phyloP scores from a whole-genome alignment of 2,888 invertebrate genomes.

The Subacronicta megacephala region DNA sequence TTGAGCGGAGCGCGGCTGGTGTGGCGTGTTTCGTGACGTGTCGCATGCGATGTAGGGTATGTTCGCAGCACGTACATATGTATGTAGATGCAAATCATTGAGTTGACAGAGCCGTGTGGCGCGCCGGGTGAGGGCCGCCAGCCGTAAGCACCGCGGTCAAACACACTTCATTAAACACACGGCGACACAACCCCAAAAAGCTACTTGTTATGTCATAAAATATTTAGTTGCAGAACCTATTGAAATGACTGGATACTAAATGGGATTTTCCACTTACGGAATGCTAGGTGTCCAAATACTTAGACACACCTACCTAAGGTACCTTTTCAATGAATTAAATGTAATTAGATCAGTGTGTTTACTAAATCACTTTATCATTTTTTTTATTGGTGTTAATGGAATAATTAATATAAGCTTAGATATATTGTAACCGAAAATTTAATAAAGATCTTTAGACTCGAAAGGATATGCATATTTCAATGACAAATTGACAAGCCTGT shows the following conservation, averaged over 20 bases:
- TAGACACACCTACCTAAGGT: background rate
- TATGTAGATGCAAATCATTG: conserved; percentile 70
- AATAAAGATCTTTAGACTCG: background rate
- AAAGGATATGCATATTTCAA: background rate
- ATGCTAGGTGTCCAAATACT: background rate
- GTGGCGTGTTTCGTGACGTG: conserved; percentile 53
- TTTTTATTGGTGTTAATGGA: too few species aligned
- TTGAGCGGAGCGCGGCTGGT: conserved; percentile 49
- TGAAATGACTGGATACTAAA: conserved; percentile 10
- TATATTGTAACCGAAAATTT: background rate
- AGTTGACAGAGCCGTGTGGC: conserved; percentile 34
- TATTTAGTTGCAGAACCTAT: conserved; percentile 15
- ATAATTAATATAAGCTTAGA: conserved; percentile 1
- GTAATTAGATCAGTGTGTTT: conserved; percentile 2
- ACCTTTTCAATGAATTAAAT: conserved; percentile 1
- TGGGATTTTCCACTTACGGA: background rate
- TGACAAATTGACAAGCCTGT: too few species aligned
- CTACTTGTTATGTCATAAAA: conserved; percentile 32
- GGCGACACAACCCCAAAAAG: conserved; percentile 24
- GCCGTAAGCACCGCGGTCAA: conserved; percentile 27
- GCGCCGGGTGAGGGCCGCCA: conserved; percentile 6
- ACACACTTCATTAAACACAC: conserved; percentile 39
- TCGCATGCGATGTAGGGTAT: conserved; percentile 57
- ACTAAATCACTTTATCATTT: background rate
- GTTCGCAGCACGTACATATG: conserved; percentile 50